These are phyloP conservation scores for Nebria ingens DNA, from an alignment of 1,140 invertebrate genomes.

Conservation along the genomic window DNA sequence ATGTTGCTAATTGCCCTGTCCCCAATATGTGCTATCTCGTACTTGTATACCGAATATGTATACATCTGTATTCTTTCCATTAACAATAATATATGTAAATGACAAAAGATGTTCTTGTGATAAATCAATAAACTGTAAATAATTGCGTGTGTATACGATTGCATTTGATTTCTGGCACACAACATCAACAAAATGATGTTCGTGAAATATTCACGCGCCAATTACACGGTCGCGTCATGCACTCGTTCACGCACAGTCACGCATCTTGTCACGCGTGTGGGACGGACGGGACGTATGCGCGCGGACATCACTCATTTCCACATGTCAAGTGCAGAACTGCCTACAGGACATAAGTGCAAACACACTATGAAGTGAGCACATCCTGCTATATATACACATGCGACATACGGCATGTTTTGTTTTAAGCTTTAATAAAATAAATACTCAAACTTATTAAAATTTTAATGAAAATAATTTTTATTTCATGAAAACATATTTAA, in stretches of 20 bases:
- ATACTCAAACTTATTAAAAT: too few relatives aligned
- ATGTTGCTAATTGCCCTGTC: not conserved
- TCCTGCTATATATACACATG: not conserved
- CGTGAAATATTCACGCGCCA: not conserved
- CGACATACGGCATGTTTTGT: too few relatives aligned
- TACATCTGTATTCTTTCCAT: too few relatives aligned
- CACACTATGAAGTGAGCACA: not conserved
- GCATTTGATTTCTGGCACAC: not conserved
- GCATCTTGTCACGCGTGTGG: not conserved
- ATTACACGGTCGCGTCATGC: not conserved
- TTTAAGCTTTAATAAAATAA: too few relatives aligned
- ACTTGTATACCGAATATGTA: too few relatives aligned
- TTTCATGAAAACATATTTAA: too few relatives aligned
- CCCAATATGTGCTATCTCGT: not conserved
- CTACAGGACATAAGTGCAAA: not conserved
- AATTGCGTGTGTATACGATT: not conserved
- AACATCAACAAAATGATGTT: not conserved
- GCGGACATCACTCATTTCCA: conserved; percentile 2
- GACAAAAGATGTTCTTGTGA: too few relatives aligned
- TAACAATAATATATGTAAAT: too few relatives aligned
- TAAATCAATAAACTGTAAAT: not conserved
- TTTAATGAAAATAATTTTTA: too few relatives aligned
- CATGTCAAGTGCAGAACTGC: not conserved
- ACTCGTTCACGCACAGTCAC: not conserved
- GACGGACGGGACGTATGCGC: not conserved